Conservation (phyloP, 2,113 vertebrate species). For the Trinectes maculatus region DNA sequence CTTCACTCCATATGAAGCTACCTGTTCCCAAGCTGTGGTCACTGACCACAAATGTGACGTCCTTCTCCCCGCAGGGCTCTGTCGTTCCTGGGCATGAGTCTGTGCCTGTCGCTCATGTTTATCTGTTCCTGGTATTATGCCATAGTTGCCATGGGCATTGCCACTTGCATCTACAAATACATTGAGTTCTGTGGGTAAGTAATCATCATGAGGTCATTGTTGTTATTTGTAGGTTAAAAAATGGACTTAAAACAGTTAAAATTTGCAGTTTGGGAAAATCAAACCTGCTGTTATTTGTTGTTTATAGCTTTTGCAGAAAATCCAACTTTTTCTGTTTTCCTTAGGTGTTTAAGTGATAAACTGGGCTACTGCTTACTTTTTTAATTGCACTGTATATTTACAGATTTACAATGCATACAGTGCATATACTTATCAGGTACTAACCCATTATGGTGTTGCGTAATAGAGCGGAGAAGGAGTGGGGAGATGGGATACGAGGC, state of each 20-base stretch:
- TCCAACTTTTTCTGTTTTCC: not conserved
- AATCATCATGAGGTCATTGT: too few species aligned
- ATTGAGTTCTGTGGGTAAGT: slow-evolving; percentile 97
- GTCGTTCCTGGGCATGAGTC: slow-evolving; percentile 98
- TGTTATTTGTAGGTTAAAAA: too few species aligned
- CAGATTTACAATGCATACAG: not conserved
- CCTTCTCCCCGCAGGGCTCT: slow-evolving; percentile 86
- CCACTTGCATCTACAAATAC: slow-evolving; percentile 98
- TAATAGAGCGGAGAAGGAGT: slow-evolving; percentile 96
- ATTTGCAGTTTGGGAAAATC: too few species aligned
- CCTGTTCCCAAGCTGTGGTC: not conserved
- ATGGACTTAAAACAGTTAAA: too few species aligned
- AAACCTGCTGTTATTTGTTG: not conserved
- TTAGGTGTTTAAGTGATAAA: not conserved
- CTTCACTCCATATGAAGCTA: too few species aligned
- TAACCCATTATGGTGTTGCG: slow-evolving; percentile 6
- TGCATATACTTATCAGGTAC: not conserved
- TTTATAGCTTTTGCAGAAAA: not conserved
- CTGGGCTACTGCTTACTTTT: not conserved
- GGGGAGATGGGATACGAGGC: slow-evolving; percentile 97
- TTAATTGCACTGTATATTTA: too few species aligned
- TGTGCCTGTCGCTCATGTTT: slow-evolving; percentile 98
- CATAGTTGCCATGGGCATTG: slow-evolving; percentile 94
- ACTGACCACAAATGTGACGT: slow-evolving; percentile 20
- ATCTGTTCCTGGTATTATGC: slow-evolving; percentile 99